Conservation (phyloP, 2,888 invertebrate genomes). For the Lasioglossum zephyrum region DNA sequence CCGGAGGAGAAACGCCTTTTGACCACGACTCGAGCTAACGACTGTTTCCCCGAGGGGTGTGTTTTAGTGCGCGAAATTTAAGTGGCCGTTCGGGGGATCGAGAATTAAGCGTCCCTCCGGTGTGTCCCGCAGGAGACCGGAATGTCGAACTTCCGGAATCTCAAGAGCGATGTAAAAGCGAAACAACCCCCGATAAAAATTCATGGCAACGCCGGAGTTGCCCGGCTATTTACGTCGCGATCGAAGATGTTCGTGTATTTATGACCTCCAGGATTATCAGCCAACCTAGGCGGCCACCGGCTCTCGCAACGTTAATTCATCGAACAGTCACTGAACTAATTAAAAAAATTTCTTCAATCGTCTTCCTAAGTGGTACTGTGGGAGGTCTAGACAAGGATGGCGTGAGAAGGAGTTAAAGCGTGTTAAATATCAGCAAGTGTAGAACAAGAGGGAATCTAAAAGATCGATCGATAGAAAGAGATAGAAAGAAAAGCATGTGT, state of each 20-base stretch:
- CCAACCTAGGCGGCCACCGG: neutral
- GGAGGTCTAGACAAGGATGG: too few relatives aligned
- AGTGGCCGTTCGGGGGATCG: slow-evolving; percentile 67
- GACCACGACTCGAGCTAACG: slow-evolving; percentile 59
- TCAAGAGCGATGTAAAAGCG: slow-evolving; percentile 58
- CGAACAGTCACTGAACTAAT: slow-evolving; percentile 18
- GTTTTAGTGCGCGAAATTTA: slow-evolving; percentile 69
- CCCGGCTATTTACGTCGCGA: slow-evolving; percentile 18
- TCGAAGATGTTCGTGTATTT: slow-evolving; percentile 41
- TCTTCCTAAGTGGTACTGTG: too few relatives aligned
- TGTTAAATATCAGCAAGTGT: too few relatives aligned
- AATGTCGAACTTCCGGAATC: slow-evolving; percentile 49
- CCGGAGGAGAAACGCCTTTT: slow-evolving; percentile 41
- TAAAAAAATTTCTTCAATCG: too few relatives aligned
- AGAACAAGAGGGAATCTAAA: too few relatives aligned
- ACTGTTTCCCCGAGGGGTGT: slow-evolving; percentile 54
- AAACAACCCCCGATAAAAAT: slow-evolving; percentile 63
- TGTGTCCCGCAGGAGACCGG: slow-evolving; percentile 14
- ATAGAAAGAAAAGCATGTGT: too few relatives aligned
- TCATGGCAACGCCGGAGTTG: slow-evolving; percentile 35
- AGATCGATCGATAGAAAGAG: too few relatives aligned
- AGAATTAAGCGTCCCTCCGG: slow-evolving; percentile 63
- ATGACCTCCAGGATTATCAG: slow-evolving; percentile 40
- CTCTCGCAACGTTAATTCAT: slow-evolving; percentile 36
- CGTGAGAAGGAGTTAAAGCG: too few relatives aligned